Evolutionary conservation across 2,797 vertebrate genomes (phyloP), one percentile per base, ranked within the genome.

Genomic region (Pangasius djambal): DNA sequence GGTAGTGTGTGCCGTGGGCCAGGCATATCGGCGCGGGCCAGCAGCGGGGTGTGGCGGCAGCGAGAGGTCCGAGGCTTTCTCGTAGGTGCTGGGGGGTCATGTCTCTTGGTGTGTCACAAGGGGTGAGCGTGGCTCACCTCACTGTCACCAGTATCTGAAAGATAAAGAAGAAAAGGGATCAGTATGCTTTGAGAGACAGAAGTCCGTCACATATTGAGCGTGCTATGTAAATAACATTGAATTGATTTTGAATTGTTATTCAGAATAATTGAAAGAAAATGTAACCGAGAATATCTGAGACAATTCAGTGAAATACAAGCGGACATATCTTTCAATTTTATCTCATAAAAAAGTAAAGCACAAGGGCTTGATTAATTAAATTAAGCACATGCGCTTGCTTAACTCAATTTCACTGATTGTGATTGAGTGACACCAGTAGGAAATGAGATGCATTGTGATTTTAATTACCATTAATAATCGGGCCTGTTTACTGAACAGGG

Each of bases 391-490:
- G 15, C 2, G 44, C 63, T 69, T 34, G 44, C n/a, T 22, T 34
- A 85, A 85, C 44, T 85, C 63, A 52, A 12, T 74, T 86, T 57
- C 37, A 40, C 31, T 59, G 52, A 55, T 59, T 74, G 31, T 86
- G 85, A 86, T 72, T 72, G 67, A 44, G 50, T 72, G 85, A 40
- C 67, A 59, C 52, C 22, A 74, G 31, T 10, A 57, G 59, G 48
- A 69, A 85, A 85, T 67, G 28, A 85, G 83, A 84, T 8, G 0
- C 40, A 18, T 16, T 65, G 59, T 83, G 61, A 83, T 55, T 79
- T 57, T 55, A 55, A 55, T 65, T 84, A 50, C 28, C 25, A 31
- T 48, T 67, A 67, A 50, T 44, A 65, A 40, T 18, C 25, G 12
- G 28, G 55, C 16, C 9, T 81, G 77, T 31, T 28, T 78, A 78